These are phyloP conservation scores for Lateolabrax maculatus DNA, from an alignment of 2,797 vertebrate genomes.

Conservation along the genomic window DNA sequence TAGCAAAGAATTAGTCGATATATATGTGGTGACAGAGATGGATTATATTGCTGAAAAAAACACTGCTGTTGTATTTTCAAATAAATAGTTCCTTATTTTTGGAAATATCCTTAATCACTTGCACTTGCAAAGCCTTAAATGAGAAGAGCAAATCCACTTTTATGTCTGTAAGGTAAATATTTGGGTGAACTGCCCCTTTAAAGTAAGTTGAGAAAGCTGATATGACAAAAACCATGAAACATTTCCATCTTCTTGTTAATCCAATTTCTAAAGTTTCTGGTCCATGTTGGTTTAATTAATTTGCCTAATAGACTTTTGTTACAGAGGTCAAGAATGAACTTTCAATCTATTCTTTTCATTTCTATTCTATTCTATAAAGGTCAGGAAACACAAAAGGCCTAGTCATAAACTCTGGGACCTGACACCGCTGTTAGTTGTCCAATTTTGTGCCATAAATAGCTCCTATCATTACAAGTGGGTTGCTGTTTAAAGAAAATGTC, in stretches of 20 bases:
- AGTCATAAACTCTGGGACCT: slow-evolving; percentile 26
- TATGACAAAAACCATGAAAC: background rate
- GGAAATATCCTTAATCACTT: background rate
- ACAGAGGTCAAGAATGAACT: background rate
- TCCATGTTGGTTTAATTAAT: background rate
- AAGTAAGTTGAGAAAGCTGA: background rate
- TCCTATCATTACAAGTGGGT: slow-evolving; percentile 45
- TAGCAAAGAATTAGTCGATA: background rate
- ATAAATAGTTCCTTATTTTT: background rate
- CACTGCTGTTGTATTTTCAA: background rate
- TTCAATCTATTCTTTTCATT: background rate
- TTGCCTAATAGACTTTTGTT: background rate
- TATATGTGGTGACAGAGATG: background rate
- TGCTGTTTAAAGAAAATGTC: slow-evolving; percentile 56
- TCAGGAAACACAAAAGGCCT: slow-evolving; percentile 26
- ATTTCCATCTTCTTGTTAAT: too few species aligned
- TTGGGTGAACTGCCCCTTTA: background rate
- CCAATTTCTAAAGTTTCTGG: too few species aligned
- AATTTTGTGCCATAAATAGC: slow-evolving; percentile 49
- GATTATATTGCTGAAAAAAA: background rate
- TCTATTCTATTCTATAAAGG: slow-evolving; percentile 22
- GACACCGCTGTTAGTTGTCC: slow-evolving; percentile 5
- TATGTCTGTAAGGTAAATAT: background rate
- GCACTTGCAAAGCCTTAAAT: too few species aligned
- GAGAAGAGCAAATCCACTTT: background rate